These are phyloP conservation scores for Piprites chloris DNA, from an alignment of 2,113 vertebrate species.

Conservation along the genomic window DNA sequence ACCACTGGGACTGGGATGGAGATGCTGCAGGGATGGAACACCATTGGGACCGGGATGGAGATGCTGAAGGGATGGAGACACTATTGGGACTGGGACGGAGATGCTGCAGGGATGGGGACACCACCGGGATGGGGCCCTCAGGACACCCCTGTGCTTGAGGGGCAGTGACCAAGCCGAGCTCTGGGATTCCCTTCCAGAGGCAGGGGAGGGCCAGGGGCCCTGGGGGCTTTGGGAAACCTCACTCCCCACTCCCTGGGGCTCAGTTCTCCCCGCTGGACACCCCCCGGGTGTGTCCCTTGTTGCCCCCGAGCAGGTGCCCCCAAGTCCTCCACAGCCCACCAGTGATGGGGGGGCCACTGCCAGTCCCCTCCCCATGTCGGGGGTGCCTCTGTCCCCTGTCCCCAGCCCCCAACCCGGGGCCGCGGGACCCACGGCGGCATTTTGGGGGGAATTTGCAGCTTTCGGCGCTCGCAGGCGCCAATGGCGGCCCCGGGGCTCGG, in stretches of 20 bases:
- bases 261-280: background rate
- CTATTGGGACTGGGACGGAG: fast-evolving
- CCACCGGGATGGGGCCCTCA: fast-evolving
- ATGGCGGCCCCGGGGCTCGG: background rate
- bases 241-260: background rate
- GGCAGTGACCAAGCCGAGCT: background rate
- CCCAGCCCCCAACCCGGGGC: background rate
- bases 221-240: background rate
- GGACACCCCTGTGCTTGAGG: background rate
- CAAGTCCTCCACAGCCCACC: background rate
- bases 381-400: background rate
- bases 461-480: background rate
- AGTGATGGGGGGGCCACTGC: background rate
- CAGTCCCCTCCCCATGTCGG: background rate
- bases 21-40: background rate
- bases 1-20: fast-evolving
- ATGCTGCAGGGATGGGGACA: background rate
- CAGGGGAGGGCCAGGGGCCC: fast-evolving
- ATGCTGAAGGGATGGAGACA: background rate
- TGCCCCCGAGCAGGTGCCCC: background rate
- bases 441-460: background rate
- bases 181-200: background rate
- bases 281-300: background rate
- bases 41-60: background rate
- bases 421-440: background rate